Percentiles rank a stretch among this genome's conserved stretches.
These are phyloP conservation scores for Galaxias olidus DNA, from an alignment of 2,797 vertebrate species.

Conservation along the genomic window DNA sequence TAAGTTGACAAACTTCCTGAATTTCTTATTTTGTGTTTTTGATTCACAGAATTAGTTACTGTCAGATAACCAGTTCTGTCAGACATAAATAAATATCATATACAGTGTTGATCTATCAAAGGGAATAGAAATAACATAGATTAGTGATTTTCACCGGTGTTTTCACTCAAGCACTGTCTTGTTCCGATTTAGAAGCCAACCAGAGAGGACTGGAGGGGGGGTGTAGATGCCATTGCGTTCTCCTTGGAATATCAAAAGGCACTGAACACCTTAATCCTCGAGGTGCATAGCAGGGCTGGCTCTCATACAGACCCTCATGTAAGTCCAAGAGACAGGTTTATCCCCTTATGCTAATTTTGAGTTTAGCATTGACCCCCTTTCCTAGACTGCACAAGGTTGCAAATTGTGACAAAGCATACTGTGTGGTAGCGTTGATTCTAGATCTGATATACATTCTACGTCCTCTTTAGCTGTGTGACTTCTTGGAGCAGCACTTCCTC, in stretches of 20 bases:
- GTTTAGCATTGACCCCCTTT: no score
- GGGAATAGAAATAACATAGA: no score
- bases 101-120: no score
- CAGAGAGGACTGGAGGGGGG: conserved; percentile 74
- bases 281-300: conserved; percentile 64
- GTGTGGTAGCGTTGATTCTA: no score
- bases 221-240: conserved; percentile 71
- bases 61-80: no score
- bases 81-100: no score
- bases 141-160: background rate
- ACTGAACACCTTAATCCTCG: conserved; percentile 65
- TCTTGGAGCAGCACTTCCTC: conserved; percentile 72
- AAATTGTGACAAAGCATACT: no score
- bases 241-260: conserved; percentile 76
- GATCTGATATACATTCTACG: background rate
- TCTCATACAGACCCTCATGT: conserved; percentile 69
- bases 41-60: no score
- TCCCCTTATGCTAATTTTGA: background rate
- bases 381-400: no score
- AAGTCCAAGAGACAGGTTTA: conserved; percentile 29
- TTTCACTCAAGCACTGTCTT: background rate
- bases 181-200: conserved; percentile 66
- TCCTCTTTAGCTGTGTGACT: conserved; percentile 70
- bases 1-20: no score
- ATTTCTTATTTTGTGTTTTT: no score